phyloP scores from a whole-genome alignment of 2,113 vertebrate species.

The Mastomys natalensis region DNA sequence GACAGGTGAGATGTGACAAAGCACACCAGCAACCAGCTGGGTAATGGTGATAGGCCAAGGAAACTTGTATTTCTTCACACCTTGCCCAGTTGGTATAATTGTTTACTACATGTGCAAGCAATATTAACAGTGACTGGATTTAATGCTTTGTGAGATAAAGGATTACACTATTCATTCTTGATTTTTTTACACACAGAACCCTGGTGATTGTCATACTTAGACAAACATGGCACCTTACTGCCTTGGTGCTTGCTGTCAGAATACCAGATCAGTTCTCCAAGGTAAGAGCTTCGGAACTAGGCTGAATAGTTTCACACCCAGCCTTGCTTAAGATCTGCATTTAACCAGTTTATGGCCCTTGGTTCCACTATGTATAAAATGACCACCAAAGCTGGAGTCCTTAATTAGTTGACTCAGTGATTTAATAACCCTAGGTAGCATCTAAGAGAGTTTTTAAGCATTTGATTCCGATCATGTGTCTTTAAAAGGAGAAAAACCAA shows the following conservation, averaged over 20 bases:
- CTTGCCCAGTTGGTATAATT: too few relatives aligned
- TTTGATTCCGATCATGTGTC: neutral
- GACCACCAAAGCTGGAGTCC: too few relatives aligned
- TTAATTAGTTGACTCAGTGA: neutral
- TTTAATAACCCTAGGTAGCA: neutral
- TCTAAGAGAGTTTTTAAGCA: too few relatives aligned
- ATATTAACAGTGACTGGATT: neutral
- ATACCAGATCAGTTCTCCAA: neutral
- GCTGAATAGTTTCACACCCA: neutral
- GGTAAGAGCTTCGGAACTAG: neutral
- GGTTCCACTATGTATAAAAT: neutral
- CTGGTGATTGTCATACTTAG: neutral
- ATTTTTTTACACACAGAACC: neutral
- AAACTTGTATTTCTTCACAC: neutral
- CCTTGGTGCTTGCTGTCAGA: neutral
- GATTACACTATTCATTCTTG: too few relatives aligned
- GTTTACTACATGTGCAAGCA: neutral
- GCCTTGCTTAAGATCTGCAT: neutral
- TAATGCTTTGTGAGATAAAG: neutral
- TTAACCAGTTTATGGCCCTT: too few relatives aligned
- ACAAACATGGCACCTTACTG: fast-evolving
- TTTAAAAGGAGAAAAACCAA: neutral
- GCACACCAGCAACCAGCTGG: neutral
- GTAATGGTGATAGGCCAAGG: neutral
- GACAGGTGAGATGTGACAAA: fast-evolving